Conservation (phyloP, 2,797 vertebrate species). For the Microctenopoma steveboyesi region DNA sequence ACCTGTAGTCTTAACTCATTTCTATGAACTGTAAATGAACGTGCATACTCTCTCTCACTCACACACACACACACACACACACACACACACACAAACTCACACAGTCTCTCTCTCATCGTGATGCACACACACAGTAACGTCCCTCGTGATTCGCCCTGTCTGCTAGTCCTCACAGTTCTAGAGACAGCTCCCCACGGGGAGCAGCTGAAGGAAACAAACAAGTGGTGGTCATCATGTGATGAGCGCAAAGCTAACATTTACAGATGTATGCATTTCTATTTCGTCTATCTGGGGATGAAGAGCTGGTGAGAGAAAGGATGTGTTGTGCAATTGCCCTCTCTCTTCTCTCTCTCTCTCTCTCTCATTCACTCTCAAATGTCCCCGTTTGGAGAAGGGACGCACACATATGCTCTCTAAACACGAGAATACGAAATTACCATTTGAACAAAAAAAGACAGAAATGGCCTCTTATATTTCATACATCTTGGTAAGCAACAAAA, state of each 20-base stretch:
- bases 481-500: slow-evolving; percentile 82
- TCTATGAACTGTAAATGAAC: slow-evolving; percentile 78
- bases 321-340: slow-evolving; percentile 84
- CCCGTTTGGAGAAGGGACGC: slow-evolving; percentile 60
- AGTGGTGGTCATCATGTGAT: slow-evolving; percentile 66
- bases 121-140: slow-evolving; percentile 55
- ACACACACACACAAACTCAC: slow-evolving; percentile 17
- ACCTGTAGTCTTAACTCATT: slow-evolving; percentile 81
- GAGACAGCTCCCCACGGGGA: slow-evolving; percentile 58
- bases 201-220: slow-evolving; percentile 65
- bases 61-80: slow-evolving; percentile 19
- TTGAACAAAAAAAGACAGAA: slow-evolving; percentile 72
- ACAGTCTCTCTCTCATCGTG: slow-evolving; percentile 41
- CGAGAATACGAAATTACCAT: slow-evolving; percentile 81
- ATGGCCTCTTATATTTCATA: slow-evolving; percentile 86
- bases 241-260: slow-evolving; percentile 78
- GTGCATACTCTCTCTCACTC: slow-evolving; percentile 39
- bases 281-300: slow-evolving; percentile 76
- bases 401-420: slow-evolving; percentile 59
- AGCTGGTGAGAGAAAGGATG: slow-evolving; percentile 85
- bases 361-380: slow-evolving; percentile 46
- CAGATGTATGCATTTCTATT: slow-evolving; percentile 77
- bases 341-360: slow-evolving; percentile 52
- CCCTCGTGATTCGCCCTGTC: slow-evolving; percentile 68
- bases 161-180: slow-evolving; percentile 65